phyloP scores from a whole-genome alignment of 2,113 vertebrate genomes.

The Dipodomys spectabilis region DNA sequence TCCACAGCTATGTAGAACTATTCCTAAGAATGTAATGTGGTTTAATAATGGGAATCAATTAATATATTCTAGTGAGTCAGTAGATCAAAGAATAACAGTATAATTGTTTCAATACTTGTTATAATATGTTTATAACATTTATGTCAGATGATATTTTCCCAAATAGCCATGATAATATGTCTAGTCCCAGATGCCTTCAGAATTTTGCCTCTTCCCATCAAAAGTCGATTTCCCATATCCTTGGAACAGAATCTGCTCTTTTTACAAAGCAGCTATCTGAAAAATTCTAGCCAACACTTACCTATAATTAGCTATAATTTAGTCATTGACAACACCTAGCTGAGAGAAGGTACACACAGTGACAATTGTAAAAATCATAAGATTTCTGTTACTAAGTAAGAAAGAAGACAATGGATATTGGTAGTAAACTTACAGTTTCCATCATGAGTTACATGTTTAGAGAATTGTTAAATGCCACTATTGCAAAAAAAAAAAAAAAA shows the following conservation, averaged over 20 bases:
- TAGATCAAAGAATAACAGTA: not conserved
- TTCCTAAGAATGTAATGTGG: not conserved
- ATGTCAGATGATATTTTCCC: not conserved
- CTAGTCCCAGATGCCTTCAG: not conserved
- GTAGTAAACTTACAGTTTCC: not conserved
- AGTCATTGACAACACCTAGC: constrained; percentile 11
- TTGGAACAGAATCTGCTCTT: not conserved
- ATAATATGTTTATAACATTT: not conserved
- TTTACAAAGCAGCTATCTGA: not conserved
- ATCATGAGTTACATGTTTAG: not conserved
- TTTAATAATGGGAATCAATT: not conserved
- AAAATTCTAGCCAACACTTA: not conserved
- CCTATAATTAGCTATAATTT: constrained; percentile 35
- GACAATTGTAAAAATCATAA: not conserved
- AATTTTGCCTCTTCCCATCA: not conserved
- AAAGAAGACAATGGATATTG: not conserved
- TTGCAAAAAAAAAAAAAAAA: not conserved
- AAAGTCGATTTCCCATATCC: not conserved
- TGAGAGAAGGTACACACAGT: not conserved
- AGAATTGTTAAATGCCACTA: not conserved
- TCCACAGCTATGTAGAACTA: not conserved
- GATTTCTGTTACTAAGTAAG: not conserved
- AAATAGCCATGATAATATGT: not conserved
- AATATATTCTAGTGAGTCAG: not conserved
- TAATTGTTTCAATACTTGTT: not conserved